Percentiles rank a stretch among this genome's conserved stretches.
These are phyloP conservation scores for Drosophila varians DNA, from an alignment of 1,140 invertebrate genomes.

Conservation along the genomic window DNA sequence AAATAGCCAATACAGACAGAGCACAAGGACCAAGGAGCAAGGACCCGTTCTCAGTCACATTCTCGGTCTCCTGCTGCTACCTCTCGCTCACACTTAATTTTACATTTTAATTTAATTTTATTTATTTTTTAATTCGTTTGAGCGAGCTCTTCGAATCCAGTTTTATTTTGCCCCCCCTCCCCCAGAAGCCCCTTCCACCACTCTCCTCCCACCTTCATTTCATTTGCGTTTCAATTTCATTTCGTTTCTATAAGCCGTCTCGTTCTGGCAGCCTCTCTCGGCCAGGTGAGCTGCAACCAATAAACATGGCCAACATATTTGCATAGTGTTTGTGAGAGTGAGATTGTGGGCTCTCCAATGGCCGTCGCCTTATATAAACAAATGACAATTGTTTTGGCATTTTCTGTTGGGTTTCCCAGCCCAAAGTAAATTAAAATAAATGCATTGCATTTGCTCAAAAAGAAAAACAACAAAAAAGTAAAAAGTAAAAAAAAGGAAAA, in stretches of 20 bases:
- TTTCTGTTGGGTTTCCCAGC: constrained; percentile 54
- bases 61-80: constrained; percentile 2
- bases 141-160: constrained; percentile 41
- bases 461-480: constrained; percentile 34
- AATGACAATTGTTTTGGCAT: constrained; percentile 83
- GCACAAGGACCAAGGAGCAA: constrained; percentile 44
- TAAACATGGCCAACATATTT: constrained; percentile 80
- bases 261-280: constrained; percentile 25
- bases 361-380: constrained; percentile 76
- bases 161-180: neutral
- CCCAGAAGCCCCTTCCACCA: neutral
- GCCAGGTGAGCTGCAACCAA: constrained; percentile 80
- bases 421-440: constrained; percentile 81
- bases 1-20: constrained; percentile 31
- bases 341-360: constrained; percentile 50
- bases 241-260: constrained; percentile 67
- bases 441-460: constrained; percentile 60
- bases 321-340: constrained; percentile 57
- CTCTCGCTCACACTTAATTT: constrained; percentile 10
- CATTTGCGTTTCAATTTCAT: constrained; percentile 79
- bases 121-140: constrained; percentile 80
- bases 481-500: too few species aligned
- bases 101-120: constrained; percentile 58
- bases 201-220: constrained; percentile 32
- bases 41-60: constrained; percentile 22